These are phyloP conservation scores for Hydropotes inermis DNA, from an alignment of 2,113 vertebrate species.

Conservation along the genomic window DNA sequence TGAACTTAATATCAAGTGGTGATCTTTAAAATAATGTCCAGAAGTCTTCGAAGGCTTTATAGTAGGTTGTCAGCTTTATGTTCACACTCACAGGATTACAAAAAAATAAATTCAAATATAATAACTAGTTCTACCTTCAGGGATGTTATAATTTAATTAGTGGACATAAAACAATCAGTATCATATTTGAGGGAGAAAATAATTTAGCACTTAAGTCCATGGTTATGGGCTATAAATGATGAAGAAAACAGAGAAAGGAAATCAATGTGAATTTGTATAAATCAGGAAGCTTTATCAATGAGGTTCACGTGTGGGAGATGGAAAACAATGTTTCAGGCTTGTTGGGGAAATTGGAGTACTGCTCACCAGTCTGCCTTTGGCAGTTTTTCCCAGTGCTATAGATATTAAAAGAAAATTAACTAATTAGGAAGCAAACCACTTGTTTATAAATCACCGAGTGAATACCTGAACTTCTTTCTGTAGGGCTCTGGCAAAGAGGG, in stretches of 20 bases:
- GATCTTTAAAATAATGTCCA: neutral
- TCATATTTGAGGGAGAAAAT: slow-evolving; percentile 38
- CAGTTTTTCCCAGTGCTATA: neutral
- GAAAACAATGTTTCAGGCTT: slow-evolving; percentile 32
- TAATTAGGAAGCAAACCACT: slow-evolving; percentile 1
- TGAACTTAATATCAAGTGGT: neutral
- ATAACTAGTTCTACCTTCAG: slow-evolving; percentile 28
- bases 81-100: neutral
- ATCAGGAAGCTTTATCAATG: slow-evolving; percentile 25
- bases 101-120: neutral
- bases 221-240: slow-evolving; percentile 28
- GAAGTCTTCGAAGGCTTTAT: neutral
- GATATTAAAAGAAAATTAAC: slow-evolving; percentile 7
- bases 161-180: neutral
- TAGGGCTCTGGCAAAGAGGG: neutral
- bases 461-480: neutral
- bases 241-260: slow-evolving; percentile 25
- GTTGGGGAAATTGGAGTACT: neutral
- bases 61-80: neutral
- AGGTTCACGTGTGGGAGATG: neutral
- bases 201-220: slow-evolving; percentile 16
- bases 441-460: neutral
- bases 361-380: neutral
- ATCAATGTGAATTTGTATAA: slow-evolving; percentile 46
- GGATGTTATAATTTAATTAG: slow-evolving; percentile 44